Base-by-base conservation (phyloP, 2,797 vertebrate genomes). In the Carcharodon carcharias region DNA sequence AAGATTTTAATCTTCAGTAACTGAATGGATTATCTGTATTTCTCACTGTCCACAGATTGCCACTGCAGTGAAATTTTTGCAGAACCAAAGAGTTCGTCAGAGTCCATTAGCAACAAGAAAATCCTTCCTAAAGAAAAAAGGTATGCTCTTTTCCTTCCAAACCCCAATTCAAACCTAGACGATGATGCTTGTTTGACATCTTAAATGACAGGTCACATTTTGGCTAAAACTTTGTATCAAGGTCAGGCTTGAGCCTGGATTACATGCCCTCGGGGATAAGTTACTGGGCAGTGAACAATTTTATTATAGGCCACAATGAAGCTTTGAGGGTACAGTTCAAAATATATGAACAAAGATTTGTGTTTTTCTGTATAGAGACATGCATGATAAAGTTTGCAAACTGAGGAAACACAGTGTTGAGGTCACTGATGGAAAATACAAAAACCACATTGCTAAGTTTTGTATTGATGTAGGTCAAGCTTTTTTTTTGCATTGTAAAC, bases 121-220 rank as follows among this genome's bases (percentile, higher is more conserved):
- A 98, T 98, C 98, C 0, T 99, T 99, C 97, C 97, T 99, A 97
- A 99, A 99, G 98, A 99, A 99, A 97, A 99, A 99, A 99, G 99
- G 99, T 99, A 98, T 97, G 97, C n/a, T 18, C 21, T 21, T 65
- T 93, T 92, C 9, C 63, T 65, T 21, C 23, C n/a, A 63, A 63
- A 65, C 16, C 16, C 35, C 21, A 8, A 0, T 65, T 73, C 94
- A 71, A n/a, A 35, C 14, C 67, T 50, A 54, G 45, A 31, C 26
- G 16, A 4, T 1, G 69, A 50, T 77, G 14, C 28, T 54, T 56
- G 31, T 31, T 94, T 50, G 69, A 18, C 69, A 56, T 54, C 50
- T 54, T 40, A 71, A 95, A 73, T 69, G 63, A 67, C 40, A 94
- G n/a, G 6, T 67, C 93, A 50, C n/a, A 40, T 54, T 40, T 16